Base-by-base conservation (phyloP, 2,797 vertebrate genomes). In the Sebastes oblongus region DNA sequence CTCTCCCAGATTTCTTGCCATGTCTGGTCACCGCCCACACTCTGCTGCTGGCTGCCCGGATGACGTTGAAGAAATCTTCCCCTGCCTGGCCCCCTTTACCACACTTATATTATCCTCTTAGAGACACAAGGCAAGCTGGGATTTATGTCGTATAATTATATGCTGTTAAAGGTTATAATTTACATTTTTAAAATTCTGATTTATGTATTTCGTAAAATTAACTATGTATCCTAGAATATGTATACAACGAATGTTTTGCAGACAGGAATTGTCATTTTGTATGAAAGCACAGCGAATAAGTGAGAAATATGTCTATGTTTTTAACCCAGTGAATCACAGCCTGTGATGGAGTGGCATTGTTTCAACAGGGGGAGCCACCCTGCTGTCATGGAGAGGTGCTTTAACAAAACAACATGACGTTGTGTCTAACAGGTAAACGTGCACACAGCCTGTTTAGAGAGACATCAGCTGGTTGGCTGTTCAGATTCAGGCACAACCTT, bases 1-100 rank as follows among this genome's bases (percentile, higher is more conserved):
- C 89, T 90, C 87, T 82, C 86, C 72, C 88, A 91, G 90, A 90
- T 92, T 91, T 80, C 72, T 87, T 87, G 82, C 73, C 81, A 66
- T 61, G 86, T 85, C 86, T 90, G 85, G 86, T 91, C 56, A 29
- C 73, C 87, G 68, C 87, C 88, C 87, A 82, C 85, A 80, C 76
- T 86, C 70, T 72, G 77, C 36, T 72, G 77, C 36, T 72, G 74
- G 83, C 76, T 74, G 77, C 64, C 70, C 16, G 56, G n/a, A 78
- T 64, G 32, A 81, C 32, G 80, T 0, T 69, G 82, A 39, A 73
- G 52, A 85, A 77, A 85, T 77, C 29, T 65, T 61, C 62, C 71
- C 54, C 65, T 65, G 70, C 61, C 62, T 30, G 50, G 66, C 75
- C 82, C 32, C 65, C 32, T 72, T 81, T 64, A 76, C 72, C 61